Evolutionary conservation across 2,797 vertebrate genomes (phyloP).

Genomic region (Danio aesculapii): DNA sequence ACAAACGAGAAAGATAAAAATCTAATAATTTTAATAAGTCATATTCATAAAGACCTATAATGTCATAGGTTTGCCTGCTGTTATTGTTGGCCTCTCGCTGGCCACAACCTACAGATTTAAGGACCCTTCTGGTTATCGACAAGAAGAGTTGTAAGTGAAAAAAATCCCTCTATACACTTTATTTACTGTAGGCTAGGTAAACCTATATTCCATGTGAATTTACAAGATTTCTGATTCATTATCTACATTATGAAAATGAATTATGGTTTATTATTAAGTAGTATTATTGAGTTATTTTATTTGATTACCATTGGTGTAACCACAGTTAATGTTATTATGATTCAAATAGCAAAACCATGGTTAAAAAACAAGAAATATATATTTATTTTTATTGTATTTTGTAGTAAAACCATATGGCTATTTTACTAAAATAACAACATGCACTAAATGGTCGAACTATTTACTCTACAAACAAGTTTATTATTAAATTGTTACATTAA

Average conservation of each 20-base stretch:
- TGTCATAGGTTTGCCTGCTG: slow-evolving; percentile 71
- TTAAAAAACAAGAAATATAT: no score
- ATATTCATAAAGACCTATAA: neutral
- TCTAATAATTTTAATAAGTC: neutral
- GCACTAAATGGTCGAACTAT: neutral
- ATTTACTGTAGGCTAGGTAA: no score
- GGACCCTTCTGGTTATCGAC: slow-evolving; percentile 69
- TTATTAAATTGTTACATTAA: neutral
- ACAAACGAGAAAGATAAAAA: neutral
- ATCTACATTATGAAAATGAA: no score
- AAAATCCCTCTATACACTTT: neutral
- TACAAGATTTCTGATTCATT: neutral
- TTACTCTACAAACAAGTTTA: neutral
- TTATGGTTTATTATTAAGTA: no score
- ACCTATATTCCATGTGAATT: neutral
- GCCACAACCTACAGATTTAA: slow-evolving; percentile 68
- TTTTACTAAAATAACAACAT: neutral
- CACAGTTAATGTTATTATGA: no score
- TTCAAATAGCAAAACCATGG: no score
- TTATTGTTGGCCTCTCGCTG: slow-evolving; percentile 74
- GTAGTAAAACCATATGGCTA: no score
- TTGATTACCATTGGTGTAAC: no score
- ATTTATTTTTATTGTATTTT: no score
- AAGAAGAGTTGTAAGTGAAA: slow-evolving; percentile 80
- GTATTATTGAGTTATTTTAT: no score